Base-by-base conservation (phyloP, 2,888 invertebrate species). In the Seira musarum region DNA sequence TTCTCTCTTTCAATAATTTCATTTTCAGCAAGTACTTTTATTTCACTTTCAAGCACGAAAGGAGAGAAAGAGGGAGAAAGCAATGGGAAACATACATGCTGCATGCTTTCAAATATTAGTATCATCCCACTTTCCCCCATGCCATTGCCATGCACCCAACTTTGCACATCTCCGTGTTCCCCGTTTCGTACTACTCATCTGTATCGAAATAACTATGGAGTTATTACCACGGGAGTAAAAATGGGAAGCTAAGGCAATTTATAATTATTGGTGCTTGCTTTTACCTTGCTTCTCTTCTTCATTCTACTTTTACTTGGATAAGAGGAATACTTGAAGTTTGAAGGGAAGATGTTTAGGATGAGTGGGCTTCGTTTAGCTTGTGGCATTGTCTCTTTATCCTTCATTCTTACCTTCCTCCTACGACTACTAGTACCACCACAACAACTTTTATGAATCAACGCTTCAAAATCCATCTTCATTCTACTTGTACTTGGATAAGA, bases 211-310 rank as follows among this genome's bases (percentile, higher is more conserved):
- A 30, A 2, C 30, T 30, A 30, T 30, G 30, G 8, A 30, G 3
- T 30, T 30, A 30, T 30, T 30, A 30, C 30, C 30, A 10, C 60
- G 19, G 69, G 69, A 46, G 15, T 5, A 30, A 30, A 30, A 67
- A 75, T 67, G 46, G 49, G 76, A 17, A 76, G 57, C 77, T 70
- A 21, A 25, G 46, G 77, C 66, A 70, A 77, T 77, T 70, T 77
- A 77, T 77, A 77, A 77, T 77, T 77, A 77, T 77, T 65, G 77
- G 35, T 65, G 77, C 40, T 65, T 65, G 64, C 70, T 69, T 53
- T 22, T 40, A 57, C 69, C 57, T 30, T 5, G 8, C 30, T 8
- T 30, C 30, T 30, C 30, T 30, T 30, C 30, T 30, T 30, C 30
- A 30, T 30, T 30, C 30, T 8, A 30, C 30, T 30, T 30, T 66